Evolutionary conservation across 2,113 vertebrate species (phyloP).

Genomic region (Cathartes aura): DNA sequence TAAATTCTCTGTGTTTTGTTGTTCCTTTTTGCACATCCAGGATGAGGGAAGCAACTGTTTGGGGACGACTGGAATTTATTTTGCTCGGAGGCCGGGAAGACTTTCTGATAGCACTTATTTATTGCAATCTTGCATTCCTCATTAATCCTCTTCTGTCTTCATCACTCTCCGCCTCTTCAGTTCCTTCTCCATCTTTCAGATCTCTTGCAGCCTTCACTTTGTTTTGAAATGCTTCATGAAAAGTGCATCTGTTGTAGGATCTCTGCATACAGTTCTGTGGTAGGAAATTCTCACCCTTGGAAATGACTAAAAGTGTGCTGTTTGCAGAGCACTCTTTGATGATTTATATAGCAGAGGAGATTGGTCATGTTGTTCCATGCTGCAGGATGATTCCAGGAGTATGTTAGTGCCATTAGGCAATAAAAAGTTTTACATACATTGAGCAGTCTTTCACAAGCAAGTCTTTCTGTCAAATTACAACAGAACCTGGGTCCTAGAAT

Average conservation of each 20-base stretch:
- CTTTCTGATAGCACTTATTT: not conserved
- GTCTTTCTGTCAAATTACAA: not conserved
- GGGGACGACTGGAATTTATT: not conserved
- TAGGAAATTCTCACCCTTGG: not conserved
- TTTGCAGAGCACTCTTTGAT: not conserved
- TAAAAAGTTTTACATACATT: not conserved
- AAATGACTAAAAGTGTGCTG: not conserved
- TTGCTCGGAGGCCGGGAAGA: not conserved
- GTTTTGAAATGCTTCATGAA: not conserved
- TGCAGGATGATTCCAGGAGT: not conserved
- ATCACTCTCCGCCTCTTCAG: not conserved
- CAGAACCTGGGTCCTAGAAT: not conserved
- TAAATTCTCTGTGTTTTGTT: not conserved
- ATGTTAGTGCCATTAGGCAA: not conserved
- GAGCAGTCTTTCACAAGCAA: not conserved
- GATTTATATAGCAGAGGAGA: not conserved
- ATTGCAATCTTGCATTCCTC: not conserved
- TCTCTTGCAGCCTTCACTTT: not conserved
- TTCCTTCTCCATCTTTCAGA: not conserved
- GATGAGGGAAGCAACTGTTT: not conserved
- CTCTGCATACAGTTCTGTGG: not conserved
- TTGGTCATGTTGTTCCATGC: accelerated
- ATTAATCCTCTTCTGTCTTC: not conserved
- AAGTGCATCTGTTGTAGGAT: not conserved
- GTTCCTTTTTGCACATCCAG: not conserved